phyloP scores from a whole-genome alignment of 2,888 invertebrate genomes.

The Timema cristinae region DNA sequence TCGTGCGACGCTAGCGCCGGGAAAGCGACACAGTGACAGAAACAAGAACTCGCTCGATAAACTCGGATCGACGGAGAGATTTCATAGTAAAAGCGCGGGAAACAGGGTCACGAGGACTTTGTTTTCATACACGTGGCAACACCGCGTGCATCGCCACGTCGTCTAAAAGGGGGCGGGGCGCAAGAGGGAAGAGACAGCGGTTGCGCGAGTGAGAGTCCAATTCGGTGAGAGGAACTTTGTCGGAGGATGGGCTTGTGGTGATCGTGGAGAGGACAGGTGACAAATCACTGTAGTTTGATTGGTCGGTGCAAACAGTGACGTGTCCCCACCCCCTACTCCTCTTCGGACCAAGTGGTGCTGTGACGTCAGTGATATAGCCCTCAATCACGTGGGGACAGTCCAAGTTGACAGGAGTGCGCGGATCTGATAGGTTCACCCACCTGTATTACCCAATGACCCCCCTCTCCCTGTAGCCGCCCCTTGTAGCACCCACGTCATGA shows the following conservation, averaged over 20 bases:
- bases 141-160: constrained; percentile 9
- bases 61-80: background rate
- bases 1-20: constrained; percentile 1
- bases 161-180: constrained; percentile 8
- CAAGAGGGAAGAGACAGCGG: constrained; percentile 10
- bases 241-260: constrained; percentile 25
- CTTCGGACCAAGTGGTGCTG: constrained; percentile 7
- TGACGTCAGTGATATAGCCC: constrained; percentile 1
- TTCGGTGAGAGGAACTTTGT: constrained; percentile 22
- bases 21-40: constrained; percentile 14
- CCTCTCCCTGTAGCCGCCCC: background rate
- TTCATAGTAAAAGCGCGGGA: constrained; percentile 17
- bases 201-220: constrained; percentile 24
- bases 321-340: constrained; percentile 22
- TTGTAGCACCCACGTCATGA: background rate
- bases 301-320: constrained; percentile 40
- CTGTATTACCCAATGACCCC: background rate
- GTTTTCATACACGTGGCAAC: constrained; percentile 12
- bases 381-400: constrained; percentile 13
- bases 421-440: too few relatives aligned
- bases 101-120: constrained; percentile 14
- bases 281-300: constrained; percentile 32
- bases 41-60: constrained; percentile 3
- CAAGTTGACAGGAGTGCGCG: too few relatives aligned
- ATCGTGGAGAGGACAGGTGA: constrained; percentile 29